Evolutionary conservation across 1,140 invertebrate species (phyloP).

Genomic region (Sipha flava): DNA sequence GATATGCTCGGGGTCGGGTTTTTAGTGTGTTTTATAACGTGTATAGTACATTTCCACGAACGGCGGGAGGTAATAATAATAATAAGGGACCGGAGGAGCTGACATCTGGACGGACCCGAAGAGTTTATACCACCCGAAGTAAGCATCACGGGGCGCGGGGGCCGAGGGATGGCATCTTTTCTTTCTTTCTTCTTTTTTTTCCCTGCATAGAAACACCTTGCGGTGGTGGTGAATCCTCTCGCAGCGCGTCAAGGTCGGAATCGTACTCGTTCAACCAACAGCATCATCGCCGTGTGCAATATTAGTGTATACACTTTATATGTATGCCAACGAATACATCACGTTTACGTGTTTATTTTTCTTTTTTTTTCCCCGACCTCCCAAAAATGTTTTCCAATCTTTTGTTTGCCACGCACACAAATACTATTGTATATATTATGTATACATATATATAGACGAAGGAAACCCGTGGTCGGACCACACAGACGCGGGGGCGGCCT

Average conservation of each 20-base stretch:
- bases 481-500: background rate
- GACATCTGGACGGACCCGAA: constrained; percentile 22
- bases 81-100: background rate
- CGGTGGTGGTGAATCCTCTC: constrained; percentile 3
- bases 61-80: constrained; percentile 17
- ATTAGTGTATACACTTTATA: too few relatives aligned
- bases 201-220: background rate
- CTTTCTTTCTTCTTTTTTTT: background rate
- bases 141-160: background rate
- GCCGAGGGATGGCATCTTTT: background rate
- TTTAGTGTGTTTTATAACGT: background rate
- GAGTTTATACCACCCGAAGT: background rate
- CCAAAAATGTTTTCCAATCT: background rate
- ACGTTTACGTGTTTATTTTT: background rate
- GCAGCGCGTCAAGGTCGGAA: background rate
- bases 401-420: background rate
- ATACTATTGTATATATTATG: background rate
- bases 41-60: constrained; percentile 17
- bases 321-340: background rate
- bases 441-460: background rate
- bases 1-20: background rate
- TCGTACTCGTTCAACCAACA: too few relatives aligned
- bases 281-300: too few relatives aligned
- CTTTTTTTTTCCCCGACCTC: background rate
- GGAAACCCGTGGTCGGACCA: background rate